Percentiles rank a stretch among this genome's conserved stretches.
Evolutionary conservation across 2,797 vertebrate species (phyloP).

Genomic region (Staurois parvus): DNA sequence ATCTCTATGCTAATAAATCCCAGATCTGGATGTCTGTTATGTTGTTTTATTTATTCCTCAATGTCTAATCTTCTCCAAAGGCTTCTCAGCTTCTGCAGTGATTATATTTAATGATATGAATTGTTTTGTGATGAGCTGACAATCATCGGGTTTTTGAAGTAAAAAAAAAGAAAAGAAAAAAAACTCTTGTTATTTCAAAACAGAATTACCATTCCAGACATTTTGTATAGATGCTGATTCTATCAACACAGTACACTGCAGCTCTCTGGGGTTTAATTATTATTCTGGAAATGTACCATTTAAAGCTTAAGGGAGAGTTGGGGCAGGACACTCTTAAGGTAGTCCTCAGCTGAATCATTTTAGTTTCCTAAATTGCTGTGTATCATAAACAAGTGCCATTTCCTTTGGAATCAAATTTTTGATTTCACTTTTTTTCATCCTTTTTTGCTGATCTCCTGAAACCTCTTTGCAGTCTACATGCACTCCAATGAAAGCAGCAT

Average conservation of each 20-base stretch:
- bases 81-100: slow-evolving; percentile 28
- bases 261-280: neutral
- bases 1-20: slow-evolving; percentile 39
- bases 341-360: too few species aligned
- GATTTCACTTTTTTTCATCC: too few species aligned
- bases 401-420: too few species aligned
- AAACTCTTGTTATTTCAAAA: neutral
- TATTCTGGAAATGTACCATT: neutral
- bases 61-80: slow-evolving; percentile 40
- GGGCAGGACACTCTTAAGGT: too few species aligned
- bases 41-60: slow-evolving; percentile 41
- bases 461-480: too few species aligned
- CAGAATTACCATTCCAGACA: neutral
- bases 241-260: neutral
- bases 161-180: neutral
- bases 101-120: slow-evolving; percentile 46
- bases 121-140: slow-evolving; percentile 26
- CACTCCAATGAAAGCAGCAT: too few species aligned
- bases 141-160: neutral
- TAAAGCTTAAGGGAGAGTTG: neutral
- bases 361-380: too few species aligned
- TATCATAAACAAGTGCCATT: too few species aligned
- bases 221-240: neutral
- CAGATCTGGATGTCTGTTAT: slow-evolving; percentile 31
- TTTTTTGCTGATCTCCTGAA: too few species aligned